Evolutionary conservation across 2,797 vertebrate species (phyloP), one percentile per base, ranked within the genome.

Genomic region (Fundulus diaphanus): DNA sequence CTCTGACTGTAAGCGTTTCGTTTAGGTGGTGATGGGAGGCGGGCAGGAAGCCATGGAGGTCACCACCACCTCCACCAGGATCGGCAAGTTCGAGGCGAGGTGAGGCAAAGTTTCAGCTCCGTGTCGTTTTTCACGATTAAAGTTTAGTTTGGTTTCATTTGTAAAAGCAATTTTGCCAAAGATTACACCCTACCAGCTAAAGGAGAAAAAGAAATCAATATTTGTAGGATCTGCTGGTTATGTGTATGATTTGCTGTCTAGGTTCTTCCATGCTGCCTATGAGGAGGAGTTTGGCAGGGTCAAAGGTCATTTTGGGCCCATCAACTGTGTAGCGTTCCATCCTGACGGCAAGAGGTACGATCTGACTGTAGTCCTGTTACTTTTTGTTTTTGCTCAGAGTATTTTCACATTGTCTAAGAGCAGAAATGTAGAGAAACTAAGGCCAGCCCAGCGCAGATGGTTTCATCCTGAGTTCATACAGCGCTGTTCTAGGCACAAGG

Each of bases 41-140:
- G 98, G 98, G 68, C 98, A 99, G 85, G 98, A 99, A 88, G 98
- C 98, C 88, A 99, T 99, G 98, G 98, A 99, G 82, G 98, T 99
- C 77, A 99, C 98, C 68, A 99, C 98, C 0, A 99, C 98, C 37
- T 99, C 98, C 81, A 99, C 97, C 71, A 97, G 98, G 94, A 99
- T 99, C 37, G 98, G 98, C 83, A 99, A 99, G 90, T 99, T 99
- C 65, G 98, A 99, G 88, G 98, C 98, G 83, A 99, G 98, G 98
- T 98, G 49, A 68, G 61, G 15, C 1, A 24, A 2, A 29, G 33
- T 16, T 48, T 1, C 13, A 12, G 22, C 18, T 49, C 2, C 20
- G 6, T 33, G 16, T 7, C n/a, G n/a, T 8, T 18, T 29, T 33
- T 33, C 11, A 12, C 15, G 44, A 12, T 12, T 61, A 61, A 61